Evolutionary conservation across 1,140 invertebrate genomes (phyloP), one percentile per base, ranked within the genome.

Genomic region (Kradibia gibbosae): DNA sequence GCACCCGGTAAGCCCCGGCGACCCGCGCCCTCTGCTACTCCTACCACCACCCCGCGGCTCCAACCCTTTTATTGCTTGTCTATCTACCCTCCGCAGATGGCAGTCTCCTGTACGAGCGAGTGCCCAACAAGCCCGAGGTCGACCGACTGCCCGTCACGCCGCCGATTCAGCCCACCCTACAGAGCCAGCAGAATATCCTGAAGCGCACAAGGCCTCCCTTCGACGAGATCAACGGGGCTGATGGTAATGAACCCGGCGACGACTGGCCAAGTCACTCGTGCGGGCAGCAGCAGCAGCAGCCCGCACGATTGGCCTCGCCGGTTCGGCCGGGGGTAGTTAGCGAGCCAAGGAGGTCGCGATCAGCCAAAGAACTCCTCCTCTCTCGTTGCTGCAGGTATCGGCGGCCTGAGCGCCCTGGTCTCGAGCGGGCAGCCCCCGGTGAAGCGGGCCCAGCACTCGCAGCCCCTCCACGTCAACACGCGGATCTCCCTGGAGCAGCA

Each of bases 161-260:
- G 86, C 92, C 91, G 87, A 92, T 91, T 82, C 93, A 87, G 86
- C 93, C 92, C 85, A 89, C 92, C 48, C 92, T 93, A 75, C 88
- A 87, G 11, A 70, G 86, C 13, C 89, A 89, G 73, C 92, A 92
- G 76, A 91, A 93, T 76, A 94, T 95, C 73, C 88, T 96, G 82
- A 96, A 95, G 90, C 90, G 91, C 82, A 85, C 89, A 84, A 93
- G 95, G 90, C 92, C 95, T 81, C 92, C 93, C 8, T 97, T 96
- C 90, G 96, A 97, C 86, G 96, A 98, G 89, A 93, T 96, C 83
- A 98, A 98, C 92, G 97, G 97, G 83, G 94, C 96, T 84, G 96
- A 97, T 92, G 95, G 96, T 96, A 93, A 94, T n/a, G n/a, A n/a
- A n/a, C n/a, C n/a, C n/a, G n/a, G n/a, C n/a, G n/a, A n/a, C n/a